phyloP scores from a whole-genome alignment of 2,113 vertebrate genomes.

The Rynchops niger region DNA sequence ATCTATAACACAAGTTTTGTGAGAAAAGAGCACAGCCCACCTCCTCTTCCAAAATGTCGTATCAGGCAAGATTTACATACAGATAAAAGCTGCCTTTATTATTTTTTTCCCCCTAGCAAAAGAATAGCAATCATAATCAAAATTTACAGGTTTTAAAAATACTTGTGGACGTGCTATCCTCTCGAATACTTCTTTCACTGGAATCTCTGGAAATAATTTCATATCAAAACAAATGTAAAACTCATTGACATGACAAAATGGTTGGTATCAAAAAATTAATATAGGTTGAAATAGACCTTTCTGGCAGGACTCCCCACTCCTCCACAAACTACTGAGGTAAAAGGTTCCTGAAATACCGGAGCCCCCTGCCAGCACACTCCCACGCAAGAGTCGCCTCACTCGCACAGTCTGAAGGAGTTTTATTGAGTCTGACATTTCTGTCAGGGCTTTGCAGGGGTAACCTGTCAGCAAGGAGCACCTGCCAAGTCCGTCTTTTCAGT shows the following conservation, averaged over 20 bases:
- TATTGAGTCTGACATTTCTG: constrained; percentile 60
- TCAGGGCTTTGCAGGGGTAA: constrained; percentile 38
- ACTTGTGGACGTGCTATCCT: not conserved
- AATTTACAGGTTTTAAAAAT: not conserved
- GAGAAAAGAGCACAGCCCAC: not conserved
- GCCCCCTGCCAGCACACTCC: constrained; percentile 3
- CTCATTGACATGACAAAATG: not conserved
- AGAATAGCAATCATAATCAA: not conserved
- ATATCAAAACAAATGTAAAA: constrained; percentile 21
- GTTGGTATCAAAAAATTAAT: not conserved
- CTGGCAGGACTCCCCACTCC: not conserved
- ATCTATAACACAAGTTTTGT: not conserved
- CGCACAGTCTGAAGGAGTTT: not conserved
- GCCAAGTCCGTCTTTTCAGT: constrained; percentile 42
- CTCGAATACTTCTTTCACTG: not conserved
- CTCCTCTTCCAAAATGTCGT: not conserved
- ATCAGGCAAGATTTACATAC: not conserved
- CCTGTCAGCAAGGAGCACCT: constrained; percentile 63
- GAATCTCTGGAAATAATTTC: constrained; percentile 19
- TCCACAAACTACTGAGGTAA: not conserved
- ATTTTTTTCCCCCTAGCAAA: rapidly evolving
- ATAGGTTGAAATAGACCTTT: not conserved
- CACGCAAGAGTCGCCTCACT: not conserved
- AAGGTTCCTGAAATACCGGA: constrained; percentile 7
- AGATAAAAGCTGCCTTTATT: not conserved